phyloP scores from a whole-genome alignment of 2,888 invertebrate species.

The Eupelmus urozonus region DNA sequence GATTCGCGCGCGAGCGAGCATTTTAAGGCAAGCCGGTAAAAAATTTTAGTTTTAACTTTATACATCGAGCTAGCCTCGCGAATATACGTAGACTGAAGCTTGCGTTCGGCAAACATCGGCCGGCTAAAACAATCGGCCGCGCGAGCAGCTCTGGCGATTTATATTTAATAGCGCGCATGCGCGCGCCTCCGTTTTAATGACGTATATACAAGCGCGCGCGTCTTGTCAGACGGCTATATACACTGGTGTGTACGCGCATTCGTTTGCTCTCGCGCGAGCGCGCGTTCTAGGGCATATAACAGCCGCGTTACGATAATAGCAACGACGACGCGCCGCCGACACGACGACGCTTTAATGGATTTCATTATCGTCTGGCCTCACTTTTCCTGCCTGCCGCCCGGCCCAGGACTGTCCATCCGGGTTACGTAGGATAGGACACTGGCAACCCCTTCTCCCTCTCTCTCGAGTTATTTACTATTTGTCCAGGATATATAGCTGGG shows the following conservation, averaged over 20 bases:
- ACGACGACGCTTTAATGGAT: slow-evolving; percentile 67
- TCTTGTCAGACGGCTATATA: slow-evolving; percentile 17
- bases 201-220: slow-evolving; percentile 22
- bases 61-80: too few relatives aligned
- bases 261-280: slow-evolving; percentile 6
- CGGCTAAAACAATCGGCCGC: slow-evolving; percentile 61
- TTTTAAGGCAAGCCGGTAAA: too few relatives aligned
- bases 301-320: slow-evolving; percentile 46
- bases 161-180: slow-evolving; percentile 61
- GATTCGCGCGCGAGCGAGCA: too few relatives aligned
- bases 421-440: background rate
- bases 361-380: slow-evolving; percentile 65
- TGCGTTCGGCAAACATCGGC: background rate
- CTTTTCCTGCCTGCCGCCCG: background rate
- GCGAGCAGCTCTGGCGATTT: slow-evolving; percentile 50
- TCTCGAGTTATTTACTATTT: too few relatives aligned
- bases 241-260: background rate
- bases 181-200: slow-evolving; percentile 53
- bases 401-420: too few relatives aligned
- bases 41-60: too few relatives aligned
- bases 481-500: too few relatives aligned
- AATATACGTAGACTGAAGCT: background rate
- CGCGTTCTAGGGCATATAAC: slow-evolving; percentile 1
- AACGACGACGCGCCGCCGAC: slow-evolving; percentile 1
- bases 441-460: too few relatives aligned